Base-by-base conservation (phyloP, 2,797 vertebrate genomes). In the Lagodon rhomboides region DNA sequence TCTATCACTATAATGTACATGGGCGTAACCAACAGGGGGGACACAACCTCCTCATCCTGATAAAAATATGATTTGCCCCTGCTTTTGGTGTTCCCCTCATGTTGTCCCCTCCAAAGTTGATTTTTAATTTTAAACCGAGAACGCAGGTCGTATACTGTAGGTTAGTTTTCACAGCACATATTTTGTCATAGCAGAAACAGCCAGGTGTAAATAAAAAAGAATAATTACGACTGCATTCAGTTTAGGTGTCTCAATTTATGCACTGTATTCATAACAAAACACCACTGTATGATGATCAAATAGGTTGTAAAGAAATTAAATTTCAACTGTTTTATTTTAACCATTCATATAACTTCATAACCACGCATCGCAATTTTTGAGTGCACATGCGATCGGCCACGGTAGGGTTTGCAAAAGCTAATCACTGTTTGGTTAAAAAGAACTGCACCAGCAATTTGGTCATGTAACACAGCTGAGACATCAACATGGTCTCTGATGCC, bases 381-480 rank as follows among this genome's bases (percentile, higher is more conserved):
- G 44, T 47, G n/a, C 30, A 43, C 15, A n/a, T 22, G 38, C 30
- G 12, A 3, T 60, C 25, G 1, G 25, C 38, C 65, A 4, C 18
- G 9, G 20, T 9, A 3, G 18, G 8, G 1, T 65, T 51, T 23
- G 43, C 7, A 16, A 43, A 47, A 41, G 25, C 44, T 1, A 56
- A 55, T 13, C 17, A 15, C 15, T 7, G 13, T 51, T 69, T 68
- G 7, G n/a, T 8, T 27, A 27, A 62, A 63, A 16, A 34, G 0
- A 59, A 6, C 23, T 23, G 5, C 23, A 27, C 47, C 17, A 53
- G 44, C 44, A 30, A 54, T 50, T 23, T 49, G 47, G 43, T 17
- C 34, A 75, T 46, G 49, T 18, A 41, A 13, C 25, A 53, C 59
- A 56, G 12, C 2, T 68, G 15, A 51, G 67, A 67, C 38, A 75